phyloP scores from a whole-genome alignment of 2,113 vertebrate species.

The Formicarius rufipectus region DNA sequence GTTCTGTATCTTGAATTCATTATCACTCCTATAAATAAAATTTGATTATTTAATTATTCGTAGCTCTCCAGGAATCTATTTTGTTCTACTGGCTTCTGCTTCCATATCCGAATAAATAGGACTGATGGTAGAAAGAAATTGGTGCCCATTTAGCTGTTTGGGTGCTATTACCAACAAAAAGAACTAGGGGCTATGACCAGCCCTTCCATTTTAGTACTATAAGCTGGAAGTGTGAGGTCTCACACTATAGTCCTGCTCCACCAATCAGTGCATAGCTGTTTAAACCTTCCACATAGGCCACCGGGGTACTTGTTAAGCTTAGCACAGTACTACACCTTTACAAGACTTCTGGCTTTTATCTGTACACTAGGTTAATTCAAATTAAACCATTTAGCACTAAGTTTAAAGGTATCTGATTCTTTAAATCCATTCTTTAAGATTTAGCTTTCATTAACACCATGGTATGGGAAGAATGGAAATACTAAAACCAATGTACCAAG shows the following conservation, averaged over 20 bases:
- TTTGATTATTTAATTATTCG: neutral
- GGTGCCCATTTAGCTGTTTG: neutral
- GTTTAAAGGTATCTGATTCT: neutral
- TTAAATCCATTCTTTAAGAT: conserved; percentile 9
- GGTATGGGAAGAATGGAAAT: conserved; percentile 4
- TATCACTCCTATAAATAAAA: neutral
- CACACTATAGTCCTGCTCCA: neutral
- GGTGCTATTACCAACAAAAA: neutral
- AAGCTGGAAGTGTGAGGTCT: neutral
- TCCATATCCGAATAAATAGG: neutral
- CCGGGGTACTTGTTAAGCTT: neutral
- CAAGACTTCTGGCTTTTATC: neutral
- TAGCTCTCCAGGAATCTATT: neutral
- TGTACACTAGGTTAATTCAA: neutral
- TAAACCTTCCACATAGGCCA: neutral
- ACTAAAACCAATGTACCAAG: neutral
- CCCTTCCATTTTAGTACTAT: neutral
- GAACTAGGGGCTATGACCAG: neutral
- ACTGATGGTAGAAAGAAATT: neutral
- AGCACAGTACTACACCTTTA: neutral
- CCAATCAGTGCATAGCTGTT: neutral
- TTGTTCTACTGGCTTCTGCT: neutral
- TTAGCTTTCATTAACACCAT: neutral
- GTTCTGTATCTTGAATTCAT: neutral
- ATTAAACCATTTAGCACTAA: neutral